Conservation (phyloP, 2,797 vertebrate species). For the Pangasius mekongensis region DNA sequence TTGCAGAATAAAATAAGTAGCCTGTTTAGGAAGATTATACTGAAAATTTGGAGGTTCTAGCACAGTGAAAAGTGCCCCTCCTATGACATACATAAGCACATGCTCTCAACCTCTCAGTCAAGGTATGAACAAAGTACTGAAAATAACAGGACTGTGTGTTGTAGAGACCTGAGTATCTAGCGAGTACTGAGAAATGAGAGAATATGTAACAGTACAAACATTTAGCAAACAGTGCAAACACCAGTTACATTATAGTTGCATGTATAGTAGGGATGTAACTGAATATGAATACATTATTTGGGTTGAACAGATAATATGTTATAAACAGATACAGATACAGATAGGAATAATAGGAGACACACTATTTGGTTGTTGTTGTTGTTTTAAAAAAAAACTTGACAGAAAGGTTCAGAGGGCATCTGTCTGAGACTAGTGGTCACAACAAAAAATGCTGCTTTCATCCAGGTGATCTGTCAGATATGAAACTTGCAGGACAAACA, state of each 20-base stretch:
- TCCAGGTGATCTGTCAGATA: not conserved
- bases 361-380: too few relatives aligned
- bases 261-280: not conserved
- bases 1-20: not conserved
- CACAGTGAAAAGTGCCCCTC: not conserved
- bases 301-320: not conserved
- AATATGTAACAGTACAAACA: not conserved
- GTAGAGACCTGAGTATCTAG: not conserved
- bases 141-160: not conserved
- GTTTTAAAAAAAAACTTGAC: too few relatives aligned
- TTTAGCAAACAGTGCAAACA: not conserved
- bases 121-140: not conserved
- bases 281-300: not conserved
- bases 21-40: not conserved
- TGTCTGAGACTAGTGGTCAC: not conserved
- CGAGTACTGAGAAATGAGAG: not conserved
- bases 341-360: not conserved
- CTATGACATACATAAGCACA: not conserved
- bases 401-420: too few relatives aligned
- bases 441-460: not conserved
- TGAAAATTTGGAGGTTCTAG: not conserved
- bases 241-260: not conserved
- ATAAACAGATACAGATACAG: not conserved
- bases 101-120: not conserved
- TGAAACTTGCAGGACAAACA: not conserved